These are phyloP conservation scores for Motacilla tschutschensis DNA, from an alignment of 2,113 vertebrate species.

Conservation along the genomic window DNA sequence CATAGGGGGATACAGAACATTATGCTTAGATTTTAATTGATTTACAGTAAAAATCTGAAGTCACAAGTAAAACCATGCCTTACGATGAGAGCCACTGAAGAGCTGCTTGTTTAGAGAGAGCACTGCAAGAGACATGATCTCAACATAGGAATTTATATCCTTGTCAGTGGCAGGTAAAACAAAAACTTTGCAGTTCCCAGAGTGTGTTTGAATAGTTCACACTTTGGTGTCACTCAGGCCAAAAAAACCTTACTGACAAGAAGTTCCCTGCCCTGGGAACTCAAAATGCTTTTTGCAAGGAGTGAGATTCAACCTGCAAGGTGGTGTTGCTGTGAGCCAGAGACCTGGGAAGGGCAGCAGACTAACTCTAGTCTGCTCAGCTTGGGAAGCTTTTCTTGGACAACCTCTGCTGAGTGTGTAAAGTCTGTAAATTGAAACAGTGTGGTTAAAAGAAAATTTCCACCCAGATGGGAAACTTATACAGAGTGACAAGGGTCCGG, in stretches of 20 bases:
- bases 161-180: neutral
- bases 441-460: neutral
- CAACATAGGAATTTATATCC: neutral
- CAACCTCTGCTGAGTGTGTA: accelerated
- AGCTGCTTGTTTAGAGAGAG: neutral
- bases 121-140: neutral
- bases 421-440: neutral
- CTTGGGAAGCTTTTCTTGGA: neutral
- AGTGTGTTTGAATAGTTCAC: neutral
- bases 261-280: neutral
- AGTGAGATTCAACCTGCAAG: neutral
- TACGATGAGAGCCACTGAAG: neutral
- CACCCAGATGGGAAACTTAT: neutral
- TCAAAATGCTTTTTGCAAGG: neutral
- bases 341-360: neutral
- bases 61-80: neutral
- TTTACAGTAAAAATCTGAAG: neutral
- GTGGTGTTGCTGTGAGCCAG: neutral
- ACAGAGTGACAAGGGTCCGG: neutral
- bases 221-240: neutral
- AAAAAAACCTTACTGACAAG: neutral
- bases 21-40: neutral
- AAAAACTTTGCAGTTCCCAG: neutral
- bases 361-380: neutral
- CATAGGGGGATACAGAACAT: neutral